Conservation (phyloP, 2,797 vertebrate species). For the Lepilemur septentrionalis region DNA sequence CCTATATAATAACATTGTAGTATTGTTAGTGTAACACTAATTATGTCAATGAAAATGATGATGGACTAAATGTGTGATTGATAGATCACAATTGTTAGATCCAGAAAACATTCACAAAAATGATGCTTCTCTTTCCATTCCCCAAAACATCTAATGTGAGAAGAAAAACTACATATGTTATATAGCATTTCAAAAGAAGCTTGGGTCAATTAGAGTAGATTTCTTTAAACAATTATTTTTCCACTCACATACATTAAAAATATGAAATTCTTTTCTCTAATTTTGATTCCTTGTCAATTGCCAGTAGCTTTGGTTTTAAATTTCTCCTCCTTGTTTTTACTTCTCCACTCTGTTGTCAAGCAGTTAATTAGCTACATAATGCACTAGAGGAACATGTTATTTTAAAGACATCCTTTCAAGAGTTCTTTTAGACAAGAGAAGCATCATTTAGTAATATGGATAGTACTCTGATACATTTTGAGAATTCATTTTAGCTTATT, state of each 20-base stretch:
- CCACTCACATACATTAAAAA: neutral
- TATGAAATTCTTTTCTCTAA: slow-evolving; percentile 26
- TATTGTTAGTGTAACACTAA: neutral
- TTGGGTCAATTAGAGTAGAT: neutral
- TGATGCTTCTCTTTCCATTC: neutral
- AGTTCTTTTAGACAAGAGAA: neutral
- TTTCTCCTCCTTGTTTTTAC: neutral
- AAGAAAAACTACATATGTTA: neutral
- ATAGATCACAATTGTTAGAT: neutral
- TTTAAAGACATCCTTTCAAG: slow-evolving; percentile 18
- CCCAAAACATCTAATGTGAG: neutral
- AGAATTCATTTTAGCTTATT: slow-evolving; percentile 30
- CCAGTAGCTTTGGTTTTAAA: slow-evolving; percentile 32
- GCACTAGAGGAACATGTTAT: neutral
- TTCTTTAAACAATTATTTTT: slow-evolving; percentile 24
- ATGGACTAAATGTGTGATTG: neutral
- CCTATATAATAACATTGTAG: neutral
- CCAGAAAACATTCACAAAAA: slow-evolving; percentile 35
- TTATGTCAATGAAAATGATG: slow-evolving; percentile 7
- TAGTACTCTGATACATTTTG: slow-evolving; percentile 1
- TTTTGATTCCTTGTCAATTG: slow-evolving; percentile 15
- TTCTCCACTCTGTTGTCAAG: neutral
- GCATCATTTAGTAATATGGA: slow-evolving; percentile 19
- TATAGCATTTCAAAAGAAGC: slow-evolving; percentile 25
- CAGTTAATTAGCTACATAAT: neutral